A percentile compares a stretch with the other conserved stretches of the same genome.
Evolutionary conservation across 1,140 invertebrate genomes (phyloP).

Genomic region (Andricus grossulariae): DNA sequence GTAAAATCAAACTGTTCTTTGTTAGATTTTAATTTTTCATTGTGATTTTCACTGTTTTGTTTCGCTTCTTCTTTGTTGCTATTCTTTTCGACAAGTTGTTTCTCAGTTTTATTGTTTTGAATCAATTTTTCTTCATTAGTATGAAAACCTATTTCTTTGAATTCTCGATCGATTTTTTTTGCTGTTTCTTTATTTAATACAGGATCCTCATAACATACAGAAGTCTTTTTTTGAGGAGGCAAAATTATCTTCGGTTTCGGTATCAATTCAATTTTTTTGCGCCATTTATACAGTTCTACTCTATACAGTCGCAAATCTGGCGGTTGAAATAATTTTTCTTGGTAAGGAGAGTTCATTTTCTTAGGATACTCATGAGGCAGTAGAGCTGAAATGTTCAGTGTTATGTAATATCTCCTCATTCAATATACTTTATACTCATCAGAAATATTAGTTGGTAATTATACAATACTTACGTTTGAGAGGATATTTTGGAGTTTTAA

Average conservation of each 20-base stretch:
- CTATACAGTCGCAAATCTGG: slow-evolving; percentile 59
- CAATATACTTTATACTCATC: background rate
- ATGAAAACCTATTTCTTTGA: background rate
- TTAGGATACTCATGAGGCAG: slow-evolving; percentile 44
- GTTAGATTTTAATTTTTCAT: background rate
- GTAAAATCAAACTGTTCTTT: slow-evolving; percentile 42
- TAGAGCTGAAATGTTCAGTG: slow-evolving; percentile 3
- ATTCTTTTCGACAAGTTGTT: slow-evolving; percentile 23
- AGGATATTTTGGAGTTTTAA: slow-evolving; percentile 44
- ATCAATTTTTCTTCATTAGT: slow-evolving; percentile 31
- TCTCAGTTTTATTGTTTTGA: slow-evolving; percentile 29
- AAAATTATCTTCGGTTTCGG: slow-evolving; percentile 55
- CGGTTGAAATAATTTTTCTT: slow-evolving; percentile 52
- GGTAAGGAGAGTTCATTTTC: slow-evolving; percentile 54
- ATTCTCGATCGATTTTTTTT: background rate
- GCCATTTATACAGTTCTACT: slow-evolving; percentile 51
- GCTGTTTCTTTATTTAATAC: background rate
- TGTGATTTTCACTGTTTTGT: background rate
- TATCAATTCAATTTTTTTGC: slow-evolving; percentile 38
- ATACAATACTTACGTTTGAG: slow-evolving; percentile 61
- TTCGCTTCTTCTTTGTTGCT: background rate
- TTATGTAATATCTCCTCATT: background rate
- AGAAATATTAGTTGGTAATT: slow-evolving; percentile 3
- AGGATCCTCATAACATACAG: slow-evolving; percentile 12
- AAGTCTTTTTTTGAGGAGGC: slow-evolving; percentile 38